Percentiles rank a stretch among this genome's conserved stretches.
These are phyloP conservation scores for Colletes gigas DNA, from an alignment of 1,140 invertebrate species.

Conservation along the genomic window DNA sequence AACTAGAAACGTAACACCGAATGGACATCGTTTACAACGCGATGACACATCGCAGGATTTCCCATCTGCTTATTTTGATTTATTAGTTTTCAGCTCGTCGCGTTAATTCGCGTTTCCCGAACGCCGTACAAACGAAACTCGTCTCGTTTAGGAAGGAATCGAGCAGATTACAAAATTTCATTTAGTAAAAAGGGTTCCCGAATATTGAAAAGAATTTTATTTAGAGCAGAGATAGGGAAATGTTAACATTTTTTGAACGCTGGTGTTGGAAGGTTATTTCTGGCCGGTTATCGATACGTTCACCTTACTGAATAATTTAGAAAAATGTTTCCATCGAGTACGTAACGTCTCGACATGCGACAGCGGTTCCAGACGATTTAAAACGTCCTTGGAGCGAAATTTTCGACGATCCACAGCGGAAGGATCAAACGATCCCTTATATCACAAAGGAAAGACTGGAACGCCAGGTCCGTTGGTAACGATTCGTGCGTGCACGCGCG, in stretches of 20 bases:
- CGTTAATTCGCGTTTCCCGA: constrained; percentile 24
- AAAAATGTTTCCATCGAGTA: too few relatives aligned
- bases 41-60: constrained; percentile 45
- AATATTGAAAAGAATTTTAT: too few relatives aligned
- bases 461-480: neutral
- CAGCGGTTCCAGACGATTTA: neutral
- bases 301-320: too few relatives aligned
- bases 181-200: too few relatives aligned
- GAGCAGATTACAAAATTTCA: neutral
- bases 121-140: neutral
- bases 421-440: constrained; percentile 50
- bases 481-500: constrained; percentile 54
- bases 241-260: too few relatives aligned
- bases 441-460: constrained; percentile 18
- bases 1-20: constrained; percentile 50
- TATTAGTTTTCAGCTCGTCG: constrained; percentile 15
- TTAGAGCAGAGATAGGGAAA: too few relatives aligned
- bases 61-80: constrained; percentile 51
- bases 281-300: too few relatives aligned
- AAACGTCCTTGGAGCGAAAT: neutral
- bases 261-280: too few relatives aligned
- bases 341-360: neutral
- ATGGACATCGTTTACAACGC: constrained; percentile 49
- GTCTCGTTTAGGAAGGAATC: neutral
- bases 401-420: constrained; percentile 12